These are phyloP conservation scores for Actinemys pallida DNA, from an alignment of 2,113 vertebrate genomes.

Conservation along the genomic window DNA sequence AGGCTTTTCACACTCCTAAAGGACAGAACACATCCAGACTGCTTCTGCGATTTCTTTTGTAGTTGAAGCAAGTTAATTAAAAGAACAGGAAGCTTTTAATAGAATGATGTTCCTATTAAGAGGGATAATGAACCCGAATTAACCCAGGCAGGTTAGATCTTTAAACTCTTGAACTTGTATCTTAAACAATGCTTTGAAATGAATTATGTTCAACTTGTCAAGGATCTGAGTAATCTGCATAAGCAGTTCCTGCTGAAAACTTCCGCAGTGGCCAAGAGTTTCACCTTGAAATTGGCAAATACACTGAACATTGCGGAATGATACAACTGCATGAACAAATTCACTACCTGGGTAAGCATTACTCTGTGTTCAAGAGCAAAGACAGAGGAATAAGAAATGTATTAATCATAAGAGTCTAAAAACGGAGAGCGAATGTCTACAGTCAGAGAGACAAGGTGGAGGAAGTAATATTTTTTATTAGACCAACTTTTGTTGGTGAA, in stretches of 20 bases:
- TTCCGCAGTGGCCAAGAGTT: not conserved
- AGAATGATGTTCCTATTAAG: not conserved
- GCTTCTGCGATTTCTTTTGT: slow-evolving; percentile 12
- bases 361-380: not conserved
- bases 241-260: not conserved
- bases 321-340: not conserved
- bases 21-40: not conserved
- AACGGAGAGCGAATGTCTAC: not conserved
- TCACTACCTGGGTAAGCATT: not conserved
- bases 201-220: not conserved
- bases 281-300: not conserved
- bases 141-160: not conserved
- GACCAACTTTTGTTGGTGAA: not conserved
- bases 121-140: slow-evolving; percentile 12
- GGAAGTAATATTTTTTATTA: not conserved
- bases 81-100: not conserved
- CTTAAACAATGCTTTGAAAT: not conserved
- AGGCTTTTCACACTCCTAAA: slow-evolving; percentile 45
- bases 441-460: not conserved
- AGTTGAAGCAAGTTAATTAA: slow-evolving; percentile 1
- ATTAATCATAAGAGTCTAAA: not conserved
- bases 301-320: not conserved
- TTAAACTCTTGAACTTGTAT: not conserved
- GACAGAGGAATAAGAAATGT: not conserved
- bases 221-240: not conserved